These are phyloP conservation scores for Tetranychus piercei DNA, from an alignment of 2,888 invertebrate species.

Conservation along the genomic window DNA sequence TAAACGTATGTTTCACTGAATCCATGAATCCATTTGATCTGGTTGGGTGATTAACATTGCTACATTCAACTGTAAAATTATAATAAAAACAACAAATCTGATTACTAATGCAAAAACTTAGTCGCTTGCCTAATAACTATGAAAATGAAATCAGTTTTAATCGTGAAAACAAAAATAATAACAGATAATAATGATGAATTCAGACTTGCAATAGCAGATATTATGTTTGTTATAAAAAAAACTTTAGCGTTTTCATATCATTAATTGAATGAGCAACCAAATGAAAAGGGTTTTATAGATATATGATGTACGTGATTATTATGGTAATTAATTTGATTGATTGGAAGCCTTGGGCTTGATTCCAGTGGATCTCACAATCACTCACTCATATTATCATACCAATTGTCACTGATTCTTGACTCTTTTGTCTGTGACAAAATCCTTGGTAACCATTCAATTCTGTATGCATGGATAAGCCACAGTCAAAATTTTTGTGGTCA, in stretches of 20 bases:
- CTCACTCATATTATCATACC: neutral
- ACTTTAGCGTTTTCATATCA: neutral
- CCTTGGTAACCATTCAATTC: constrained; percentile 1
- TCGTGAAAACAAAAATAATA: neutral
- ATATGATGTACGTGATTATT: neutral
- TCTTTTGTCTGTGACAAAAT: neutral
- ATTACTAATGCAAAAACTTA: too few relatives aligned
- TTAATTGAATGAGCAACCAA: neutral
- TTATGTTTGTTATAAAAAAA: neutral
- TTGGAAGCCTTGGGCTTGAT: neutral
- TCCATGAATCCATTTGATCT: neutral
- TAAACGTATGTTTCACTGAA: neutral
- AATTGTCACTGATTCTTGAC: neutral
- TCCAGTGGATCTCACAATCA: neutral
- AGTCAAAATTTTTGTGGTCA: neutral
- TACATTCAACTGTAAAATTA: neutral
- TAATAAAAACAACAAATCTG: neutral
- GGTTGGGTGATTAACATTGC: neutral
- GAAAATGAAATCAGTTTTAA: neutral
- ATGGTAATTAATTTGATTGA: neutral
- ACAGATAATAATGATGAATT: neutral
- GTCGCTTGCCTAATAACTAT: too few relatives aligned
- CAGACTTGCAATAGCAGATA: too few relatives aligned
- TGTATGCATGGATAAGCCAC: neutral
- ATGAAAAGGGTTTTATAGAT: neutral